phyloP scores from a whole-genome alignment of 2,888 invertebrate genomes.

The Calameuta idolon region DNA sequence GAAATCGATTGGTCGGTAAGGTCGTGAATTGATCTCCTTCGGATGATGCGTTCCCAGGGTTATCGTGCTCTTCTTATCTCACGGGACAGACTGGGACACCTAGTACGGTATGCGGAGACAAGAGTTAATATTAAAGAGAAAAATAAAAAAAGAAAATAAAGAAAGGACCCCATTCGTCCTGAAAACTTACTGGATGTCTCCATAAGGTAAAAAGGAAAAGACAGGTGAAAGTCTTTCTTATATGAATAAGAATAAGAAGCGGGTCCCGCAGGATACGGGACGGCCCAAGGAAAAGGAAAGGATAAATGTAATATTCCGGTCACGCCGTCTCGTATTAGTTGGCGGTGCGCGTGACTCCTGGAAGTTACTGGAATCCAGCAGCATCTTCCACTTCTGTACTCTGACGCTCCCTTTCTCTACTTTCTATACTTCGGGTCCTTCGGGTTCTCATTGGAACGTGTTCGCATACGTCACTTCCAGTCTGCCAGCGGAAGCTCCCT shows the following conservation, averaged over 20 bases:
- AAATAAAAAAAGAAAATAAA: neutral
- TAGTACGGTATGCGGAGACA: neutral
- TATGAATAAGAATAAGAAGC: neutral
- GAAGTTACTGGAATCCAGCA: neutral
- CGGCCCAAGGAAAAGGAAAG: neutral
- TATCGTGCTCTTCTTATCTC: neutral
- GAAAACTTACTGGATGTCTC: neutral
- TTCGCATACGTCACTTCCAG: neutral
- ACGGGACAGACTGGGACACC: neutral
- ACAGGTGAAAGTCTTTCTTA: neutral
- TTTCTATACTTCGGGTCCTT: neutral
- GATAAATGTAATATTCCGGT: slow-evolving; percentile 10
- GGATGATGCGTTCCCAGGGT: neutral
- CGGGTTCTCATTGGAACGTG: neutral
- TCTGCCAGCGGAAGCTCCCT: neutral
- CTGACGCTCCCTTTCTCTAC: neutral
- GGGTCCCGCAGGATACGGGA: neutral
- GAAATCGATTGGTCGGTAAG: neutral
- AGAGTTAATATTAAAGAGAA: neutral
- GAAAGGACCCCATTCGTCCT: neutral
- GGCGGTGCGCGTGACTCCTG: slow-evolving; percentile 17
- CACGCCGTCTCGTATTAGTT: slow-evolving; percentile 16
- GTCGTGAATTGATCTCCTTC: neutral
- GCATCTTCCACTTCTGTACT: neutral
- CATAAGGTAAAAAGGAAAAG: neutral